A percentile compares a stretch with the other conserved stretches of the same genome.
These are phyloP conservation scores for Esperia sulphurella DNA, from an alignment of 2,888 invertebrate species.

Conservation along the genomic window DNA sequence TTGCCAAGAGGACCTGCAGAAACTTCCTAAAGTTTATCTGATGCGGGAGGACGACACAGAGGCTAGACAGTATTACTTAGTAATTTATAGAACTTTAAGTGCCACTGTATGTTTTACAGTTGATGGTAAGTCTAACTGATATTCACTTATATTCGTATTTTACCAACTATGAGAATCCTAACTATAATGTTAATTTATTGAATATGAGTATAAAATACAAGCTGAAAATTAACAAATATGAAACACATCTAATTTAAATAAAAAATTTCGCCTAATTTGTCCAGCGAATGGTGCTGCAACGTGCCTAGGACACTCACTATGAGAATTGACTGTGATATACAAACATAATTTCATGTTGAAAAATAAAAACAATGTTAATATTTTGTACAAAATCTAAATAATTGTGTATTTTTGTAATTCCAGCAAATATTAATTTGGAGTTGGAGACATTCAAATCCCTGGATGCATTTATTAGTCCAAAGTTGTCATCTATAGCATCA, in stretches of 20 bases:
- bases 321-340: too few species aligned
- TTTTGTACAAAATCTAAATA: too few species aligned
- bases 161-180: too few species aligned
- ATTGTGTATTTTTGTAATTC: constrained; percentile 13
- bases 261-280: too few species aligned
- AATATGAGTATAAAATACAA: too few species aligned
- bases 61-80: constrained; percentile 83
- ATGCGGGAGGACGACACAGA: constrained; percentile 77
- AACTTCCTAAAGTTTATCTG: constrained; percentile 85
- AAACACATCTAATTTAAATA: too few species aligned
- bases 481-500: constrained; percentile 84
- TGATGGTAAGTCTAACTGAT: constrained; percentile 80
- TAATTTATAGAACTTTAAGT: constrained; percentile 91
- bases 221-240: too few species aligned
- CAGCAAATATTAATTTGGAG: constrained; percentile 79
- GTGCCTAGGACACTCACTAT: too few species aligned
- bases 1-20: constrained; percentile 72
- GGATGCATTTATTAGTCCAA: constrained; percentile 87
- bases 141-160: neutral
- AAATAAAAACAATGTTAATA: too few species aligned
- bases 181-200: neutral
- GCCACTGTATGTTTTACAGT: constrained; percentile 92
- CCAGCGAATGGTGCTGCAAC: too few species aligned
- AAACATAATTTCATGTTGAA: too few species aligned
- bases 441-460: constrained; percentile 87